Conservation (phyloP, 2,113 vertebrate genomes). For the Spea multiplicata region DNA sequence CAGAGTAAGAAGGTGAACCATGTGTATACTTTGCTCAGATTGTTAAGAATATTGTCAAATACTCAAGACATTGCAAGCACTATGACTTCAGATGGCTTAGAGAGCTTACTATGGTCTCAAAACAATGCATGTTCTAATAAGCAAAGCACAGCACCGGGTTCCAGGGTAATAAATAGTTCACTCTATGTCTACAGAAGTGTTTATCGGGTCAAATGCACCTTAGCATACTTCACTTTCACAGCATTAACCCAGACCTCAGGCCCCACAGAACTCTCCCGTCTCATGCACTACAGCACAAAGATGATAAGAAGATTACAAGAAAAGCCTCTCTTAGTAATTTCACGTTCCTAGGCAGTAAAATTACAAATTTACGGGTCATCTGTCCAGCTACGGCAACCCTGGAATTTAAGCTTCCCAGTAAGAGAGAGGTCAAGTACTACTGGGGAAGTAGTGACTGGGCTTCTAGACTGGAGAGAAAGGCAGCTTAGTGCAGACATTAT, state of each 20-base stretch:
- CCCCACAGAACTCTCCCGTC: constrained; percentile 56
- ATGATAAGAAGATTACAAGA: constrained; percentile 79
- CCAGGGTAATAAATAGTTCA: constrained; percentile 49
- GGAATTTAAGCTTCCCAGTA: constrained; percentile 63
- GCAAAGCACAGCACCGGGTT: constrained; percentile 9
- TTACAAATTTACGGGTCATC: constrained; percentile 70
- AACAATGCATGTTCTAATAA: constrained; percentile 33
- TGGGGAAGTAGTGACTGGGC: constrained; percentile 52
- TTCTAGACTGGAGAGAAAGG: no score
- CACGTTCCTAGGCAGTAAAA: constrained; percentile 70
- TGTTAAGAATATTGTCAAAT: no score
- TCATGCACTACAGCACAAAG: constrained; percentile 69
- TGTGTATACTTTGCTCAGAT: no score
- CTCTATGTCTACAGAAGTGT: constrained; percentile 55
- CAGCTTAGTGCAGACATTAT: no score
- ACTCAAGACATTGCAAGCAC: neutral
- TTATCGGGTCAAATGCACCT: constrained; percentile 57
- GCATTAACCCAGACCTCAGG: constrained; percentile 57
- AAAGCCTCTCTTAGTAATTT: constrained; percentile 73
- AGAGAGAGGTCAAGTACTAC: constrained; percentile 68
- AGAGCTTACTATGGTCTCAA: constrained; percentile 50
- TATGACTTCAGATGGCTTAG: constrained; percentile 2
- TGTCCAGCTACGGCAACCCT: constrained; percentile 56
- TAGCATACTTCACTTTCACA: constrained; percentile 62
- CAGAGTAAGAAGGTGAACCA: no score